Base-by-base conservation (phyloP, 2,888 invertebrate species). In the Phalangium opilio region DNA sequence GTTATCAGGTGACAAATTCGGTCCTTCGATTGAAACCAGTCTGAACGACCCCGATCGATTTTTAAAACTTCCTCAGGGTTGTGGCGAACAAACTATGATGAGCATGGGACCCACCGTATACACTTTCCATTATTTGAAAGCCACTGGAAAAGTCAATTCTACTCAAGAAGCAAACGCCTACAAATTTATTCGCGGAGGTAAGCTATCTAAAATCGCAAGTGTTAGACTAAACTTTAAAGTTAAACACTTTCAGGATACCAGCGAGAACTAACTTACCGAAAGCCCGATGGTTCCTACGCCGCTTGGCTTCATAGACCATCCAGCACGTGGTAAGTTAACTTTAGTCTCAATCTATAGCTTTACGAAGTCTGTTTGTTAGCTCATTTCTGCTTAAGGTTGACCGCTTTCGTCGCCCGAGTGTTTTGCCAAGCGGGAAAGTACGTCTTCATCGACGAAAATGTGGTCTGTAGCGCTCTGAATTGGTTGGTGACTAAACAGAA, bases 41-140 rank as follows among this genome's bases (percentile, higher is more conserved):
- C 21, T 57, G 1, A 43, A 44, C 21, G 48, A 55, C 44, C 45
- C 55, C 21, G 55, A 55, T 3, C 41, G 44, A 11, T 36, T 58
- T 8, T 48, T 58, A 11, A 19, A 20, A 17, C 45, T 48, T 34
- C 58, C 58, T 1, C 45, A 49, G n/a, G 58, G 58, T 2, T 58
- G 58, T 41, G 58, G 57, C 5, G 58, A 58, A 41, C 58, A 58
- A 44, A 57, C 48, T 27, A 53, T 58, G 52, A 49, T 57, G 38
- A 52, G 45, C 33, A 35, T 57, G 35, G 55, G 54, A 11, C 57
- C 57, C 3, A 57, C 57, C 7, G 40, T 57, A n/a, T 57, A 51
- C 39, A 51, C 57, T 2, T 34, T 56, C 36, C 36, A 45, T 10
- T 57, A 55, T 44, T 45, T 57, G 41, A 49, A 50, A 15, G 42